Conservation (phyloP, 1,140 invertebrate species). For the Anagrus nilaparvatae region DNA sequence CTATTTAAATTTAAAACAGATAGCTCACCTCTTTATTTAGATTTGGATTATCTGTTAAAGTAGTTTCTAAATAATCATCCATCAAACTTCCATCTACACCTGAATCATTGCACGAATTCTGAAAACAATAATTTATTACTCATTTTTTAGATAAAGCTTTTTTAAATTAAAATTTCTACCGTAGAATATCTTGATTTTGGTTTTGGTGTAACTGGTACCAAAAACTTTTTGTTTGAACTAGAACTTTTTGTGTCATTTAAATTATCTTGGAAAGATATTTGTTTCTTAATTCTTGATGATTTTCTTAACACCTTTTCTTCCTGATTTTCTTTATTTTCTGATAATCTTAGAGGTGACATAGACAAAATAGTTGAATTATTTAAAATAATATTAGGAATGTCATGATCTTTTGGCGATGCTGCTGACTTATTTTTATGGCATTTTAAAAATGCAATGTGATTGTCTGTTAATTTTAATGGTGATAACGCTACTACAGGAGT, state of each 20-base stretch:
- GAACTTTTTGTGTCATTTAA: neutral
- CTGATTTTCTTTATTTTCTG: neutral
- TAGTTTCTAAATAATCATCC: too few species aligned
- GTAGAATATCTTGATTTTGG: conserved; percentile 1
- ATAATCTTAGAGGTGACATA: conserved; percentile 3
- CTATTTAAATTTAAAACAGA: too few species aligned
- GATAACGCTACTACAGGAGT: too few species aligned
- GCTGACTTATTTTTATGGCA: neutral
- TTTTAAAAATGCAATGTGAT: too few species aligned
- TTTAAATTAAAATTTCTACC: neutral
- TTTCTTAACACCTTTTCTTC: neutral
- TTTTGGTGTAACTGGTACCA: neutral
- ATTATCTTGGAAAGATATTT: conserved; percentile 8
- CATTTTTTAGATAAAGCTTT: neutral
- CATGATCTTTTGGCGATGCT: neutral
- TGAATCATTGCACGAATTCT: too few species aligned
- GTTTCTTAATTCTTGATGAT: conserved; percentile 5
- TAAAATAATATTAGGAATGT: neutral
- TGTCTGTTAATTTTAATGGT: too few species aligned
- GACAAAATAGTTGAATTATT: neutral
- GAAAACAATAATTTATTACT: too few species aligned
- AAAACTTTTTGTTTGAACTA: conserved; percentile 6
- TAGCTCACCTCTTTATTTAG: too few species aligned
- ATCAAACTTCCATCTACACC: too few species aligned
- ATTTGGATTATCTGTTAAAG: too few species aligned